Percentiles rank a stretch among this genome's conserved stretches.
Conservation (phyloP, 2,888 invertebrate species). For the Helleia helle region DNA sequence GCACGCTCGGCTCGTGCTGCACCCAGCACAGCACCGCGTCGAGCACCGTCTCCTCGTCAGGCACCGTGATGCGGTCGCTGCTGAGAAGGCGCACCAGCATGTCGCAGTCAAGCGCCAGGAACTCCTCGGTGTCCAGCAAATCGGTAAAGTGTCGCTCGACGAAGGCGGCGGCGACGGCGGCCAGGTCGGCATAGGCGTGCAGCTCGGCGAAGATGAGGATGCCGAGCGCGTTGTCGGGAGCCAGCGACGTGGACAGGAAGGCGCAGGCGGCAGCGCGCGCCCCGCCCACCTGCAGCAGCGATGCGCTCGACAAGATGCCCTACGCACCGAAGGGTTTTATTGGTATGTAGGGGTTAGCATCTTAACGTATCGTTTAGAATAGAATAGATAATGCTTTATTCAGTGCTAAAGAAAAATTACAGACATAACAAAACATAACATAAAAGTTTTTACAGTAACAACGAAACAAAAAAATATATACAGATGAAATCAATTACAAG, state of each 20-base stretch:
- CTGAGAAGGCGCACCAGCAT: slow-evolving; percentile 79
- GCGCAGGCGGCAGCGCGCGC: slow-evolving; percentile 91
- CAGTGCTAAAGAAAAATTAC: too few relatives aligned
- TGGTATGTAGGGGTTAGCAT: too few relatives aligned
- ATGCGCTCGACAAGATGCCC: slow-evolving; percentile 87
- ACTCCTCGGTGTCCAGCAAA: slow-evolving; percentile 91
- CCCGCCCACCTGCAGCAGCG: slow-evolving; percentile 83
- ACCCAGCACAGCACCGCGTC: slow-evolving; percentile 89
- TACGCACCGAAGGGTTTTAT: too few relatives aligned
- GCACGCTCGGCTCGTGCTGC: slow-evolving; percentile 76
- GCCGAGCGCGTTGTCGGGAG: slow-evolving; percentile 96
- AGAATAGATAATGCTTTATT: too few relatives aligned
- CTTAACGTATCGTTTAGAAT: too few relatives aligned
- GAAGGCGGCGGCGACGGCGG: slow-evolving; percentile 86
- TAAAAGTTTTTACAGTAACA: too few relatives aligned
- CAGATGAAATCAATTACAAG: too few relatives aligned
- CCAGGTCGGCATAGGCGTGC: slow-evolving; percentile 91
- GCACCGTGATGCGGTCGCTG: slow-evolving; percentile 90
- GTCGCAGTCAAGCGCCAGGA: slow-evolving; percentile 77
- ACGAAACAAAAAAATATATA: too few relatives aligned
- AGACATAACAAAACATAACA: too few relatives aligned
- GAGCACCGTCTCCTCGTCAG: slow-evolving; percentile 88
- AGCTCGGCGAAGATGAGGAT: slow-evolving; percentile 96
- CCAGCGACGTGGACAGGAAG: slow-evolving; percentile 91
- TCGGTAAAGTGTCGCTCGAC: slow-evolving; percentile 93